phyloP scores from a whole-genome alignment of 2,113 vertebrate species.

The Rhombomys opimus region DNA sequence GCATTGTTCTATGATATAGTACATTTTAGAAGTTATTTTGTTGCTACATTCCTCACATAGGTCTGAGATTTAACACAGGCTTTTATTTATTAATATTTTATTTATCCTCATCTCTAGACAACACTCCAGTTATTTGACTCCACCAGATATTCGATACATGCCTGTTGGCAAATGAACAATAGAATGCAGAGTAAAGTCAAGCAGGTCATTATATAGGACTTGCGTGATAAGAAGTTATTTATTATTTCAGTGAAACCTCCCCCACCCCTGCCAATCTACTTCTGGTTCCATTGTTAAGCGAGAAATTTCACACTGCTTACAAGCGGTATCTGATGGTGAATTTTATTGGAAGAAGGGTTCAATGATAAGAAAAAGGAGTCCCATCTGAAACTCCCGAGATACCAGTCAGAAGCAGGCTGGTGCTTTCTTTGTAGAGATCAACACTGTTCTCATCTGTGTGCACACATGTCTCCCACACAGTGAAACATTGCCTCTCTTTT shows the following conservation, averaged over 20 bases:
- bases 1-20: background rate
- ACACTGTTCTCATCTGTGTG: background rate
- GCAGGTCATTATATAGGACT: background rate
- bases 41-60: background rate
- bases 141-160: background rate
- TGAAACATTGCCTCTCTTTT: background rate
- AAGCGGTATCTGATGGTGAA: background rate
- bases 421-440: background rate
- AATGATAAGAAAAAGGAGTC: background rate
- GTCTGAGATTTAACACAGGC: background rate
- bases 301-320: conserved; percentile 56
- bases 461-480: background rate
- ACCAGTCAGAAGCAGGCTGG: conserved; percentile 38
- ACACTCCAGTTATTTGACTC: background rate
- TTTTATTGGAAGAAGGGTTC: conserved; percentile 7
- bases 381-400: background rate
- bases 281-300: conserved; percentile 50
- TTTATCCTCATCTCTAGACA: background rate
- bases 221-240: background rate
- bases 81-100: background rate
- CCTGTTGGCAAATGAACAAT: conserved; percentile 4
- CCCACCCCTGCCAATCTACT: background rate
- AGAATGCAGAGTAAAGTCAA: background rate
- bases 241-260: conserved; percentile 30
- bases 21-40: background rate